Percentiles rank a stretch among this genome's conserved stretches.
phyloP scores from a whole-genome alignment of 2,888 invertebrate genomes.

The Tridacna crocea region DNA sequence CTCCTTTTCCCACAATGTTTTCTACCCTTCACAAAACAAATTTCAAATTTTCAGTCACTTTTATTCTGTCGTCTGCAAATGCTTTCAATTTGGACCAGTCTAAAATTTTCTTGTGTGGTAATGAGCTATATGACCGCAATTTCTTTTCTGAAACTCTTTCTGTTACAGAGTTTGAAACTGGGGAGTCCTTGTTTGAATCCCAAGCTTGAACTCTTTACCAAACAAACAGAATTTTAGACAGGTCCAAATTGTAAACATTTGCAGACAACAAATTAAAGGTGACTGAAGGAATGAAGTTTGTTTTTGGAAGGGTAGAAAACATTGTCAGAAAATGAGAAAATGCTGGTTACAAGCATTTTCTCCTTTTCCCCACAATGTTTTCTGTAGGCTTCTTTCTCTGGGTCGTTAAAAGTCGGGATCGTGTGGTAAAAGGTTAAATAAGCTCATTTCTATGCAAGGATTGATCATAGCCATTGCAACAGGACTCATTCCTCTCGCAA shows the following conservation, averaged over 20 bases:
- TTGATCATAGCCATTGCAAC: no score
- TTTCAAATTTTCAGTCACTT: no score
- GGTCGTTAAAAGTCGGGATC: not conserved
- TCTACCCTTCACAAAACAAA: no score
- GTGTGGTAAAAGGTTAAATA: no score
- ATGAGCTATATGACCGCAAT: not conserved
- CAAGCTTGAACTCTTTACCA: not conserved
- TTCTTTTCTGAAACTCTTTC: no score
- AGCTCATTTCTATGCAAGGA: no score
- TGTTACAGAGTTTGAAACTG: no score
- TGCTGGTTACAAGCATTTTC: not conserved
- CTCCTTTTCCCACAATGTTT: no score
- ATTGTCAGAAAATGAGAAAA: slow-evolving; percentile 1
- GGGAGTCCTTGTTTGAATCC: no score
- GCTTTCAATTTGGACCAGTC: no score
- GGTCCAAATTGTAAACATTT: not conserved
- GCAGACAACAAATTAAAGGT: not conserved
- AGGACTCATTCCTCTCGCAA: no score
- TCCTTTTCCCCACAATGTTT: not conserved
- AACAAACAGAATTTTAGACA: not conserved
- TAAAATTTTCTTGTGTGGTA: not conserved
- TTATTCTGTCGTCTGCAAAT: no score
- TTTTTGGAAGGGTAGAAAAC: not conserved
- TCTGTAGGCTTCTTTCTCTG: not conserved
- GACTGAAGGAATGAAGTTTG: not conserved